Base-by-base conservation (phyloP, 1,140 invertebrate species). In the Dinoponera quadriceps region DNA sequence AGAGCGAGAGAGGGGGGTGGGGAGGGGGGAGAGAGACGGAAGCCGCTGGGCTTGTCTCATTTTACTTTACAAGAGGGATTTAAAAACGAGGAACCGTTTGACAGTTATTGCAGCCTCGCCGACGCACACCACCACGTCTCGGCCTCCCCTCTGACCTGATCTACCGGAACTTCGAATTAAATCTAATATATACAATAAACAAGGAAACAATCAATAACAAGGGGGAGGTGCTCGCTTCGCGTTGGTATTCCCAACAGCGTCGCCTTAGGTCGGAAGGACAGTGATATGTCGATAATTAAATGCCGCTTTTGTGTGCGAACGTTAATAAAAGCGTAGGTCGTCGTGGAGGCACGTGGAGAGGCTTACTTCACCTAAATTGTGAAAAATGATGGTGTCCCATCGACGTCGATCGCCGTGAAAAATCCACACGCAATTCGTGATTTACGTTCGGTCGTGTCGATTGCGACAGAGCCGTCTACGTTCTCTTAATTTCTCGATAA, bases 131-230 rank as follows among this genome's bases (percentile, higher is more conserved):
- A 59, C 73, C 55, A 57, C 55, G 33, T 72, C 54, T 25, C 55
- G 63, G 57, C 71, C 68, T 54, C 29, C 73, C 72, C 66, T 81
- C 84, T 74, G 62, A 83, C 66, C 82, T 80, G 75, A 80, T 80
- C 75, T 80, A 80, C 77, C 48, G 69, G 60, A 66, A 90, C 83
- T 89, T 87, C 87, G 92, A 94, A 94, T 94, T 94, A 94, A 94
- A 94, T 94, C 91, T 93, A 93, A 94, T 94, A 94, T 94, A 94
- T 94, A 94, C 92, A 93, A 94, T 94, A 94, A 93, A 93, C 92
- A 93, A 92, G 93, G 88, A 91, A 90, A 93, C 92, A 94, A 94
- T 94, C 93, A 93, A 94, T 94, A 94, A 93, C 88, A 71, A 69
- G 75, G n/a, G 57, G 72, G 66, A 71, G 77, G 60, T 83, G 65